Percentiles rank a stretch among this genome's conserved stretches.
These are phyloP conservation scores for Rhodophaea formosa DNA, from an alignment of 2,888 invertebrate genomes.

Conservation along the genomic window DNA sequence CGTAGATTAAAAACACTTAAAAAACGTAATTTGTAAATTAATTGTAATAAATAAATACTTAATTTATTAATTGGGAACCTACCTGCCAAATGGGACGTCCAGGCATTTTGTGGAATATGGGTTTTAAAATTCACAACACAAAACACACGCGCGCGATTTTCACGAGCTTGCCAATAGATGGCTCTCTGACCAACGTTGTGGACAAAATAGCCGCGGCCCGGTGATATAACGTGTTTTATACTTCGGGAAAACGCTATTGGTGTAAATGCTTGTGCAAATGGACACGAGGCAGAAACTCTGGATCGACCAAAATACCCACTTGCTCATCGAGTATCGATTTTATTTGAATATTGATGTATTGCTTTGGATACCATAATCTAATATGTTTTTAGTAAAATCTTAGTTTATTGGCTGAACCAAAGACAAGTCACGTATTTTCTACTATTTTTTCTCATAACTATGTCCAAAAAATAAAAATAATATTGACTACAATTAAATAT, in stretches of 20 bases:
- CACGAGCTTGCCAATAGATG: slow-evolving; percentile 68
- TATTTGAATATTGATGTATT: slow-evolving; percentile 24
- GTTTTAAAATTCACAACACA: slow-evolving; percentile 53
- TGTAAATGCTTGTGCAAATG: slow-evolving; percentile 70
- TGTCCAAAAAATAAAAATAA: no score
- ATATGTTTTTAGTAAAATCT: background rate
- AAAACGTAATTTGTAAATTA: no score
- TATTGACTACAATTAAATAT: no score
- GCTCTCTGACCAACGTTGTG: slow-evolving; percentile 75
- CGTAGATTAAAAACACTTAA: no score
- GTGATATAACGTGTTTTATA: slow-evolving; percentile 79
- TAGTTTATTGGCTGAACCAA: background rate
- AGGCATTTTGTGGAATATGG: slow-evolving; percentile 80
- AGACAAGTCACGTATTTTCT: no score
- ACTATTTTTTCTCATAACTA: no score
- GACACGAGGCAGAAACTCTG: slow-evolving; percentile 68
- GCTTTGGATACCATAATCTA: slow-evolving; percentile 31
- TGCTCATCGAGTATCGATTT: slow-evolving; percentile 47
- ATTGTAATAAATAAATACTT: no score
- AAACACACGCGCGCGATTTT: slow-evolving; percentile 56
- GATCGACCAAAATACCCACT: slow-evolving; percentile 72
- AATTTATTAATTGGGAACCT: slow-evolving; percentile 32
- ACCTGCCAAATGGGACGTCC: slow-evolving; percentile 90
- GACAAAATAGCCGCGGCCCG: slow-evolving; percentile 75
- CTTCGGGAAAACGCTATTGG: slow-evolving; percentile 59